Evolutionary conservation across 2,113 vertebrate species (phyloP), one percentile per base, ranked within the genome.

Genomic region (Cepphus grylle): DNA sequence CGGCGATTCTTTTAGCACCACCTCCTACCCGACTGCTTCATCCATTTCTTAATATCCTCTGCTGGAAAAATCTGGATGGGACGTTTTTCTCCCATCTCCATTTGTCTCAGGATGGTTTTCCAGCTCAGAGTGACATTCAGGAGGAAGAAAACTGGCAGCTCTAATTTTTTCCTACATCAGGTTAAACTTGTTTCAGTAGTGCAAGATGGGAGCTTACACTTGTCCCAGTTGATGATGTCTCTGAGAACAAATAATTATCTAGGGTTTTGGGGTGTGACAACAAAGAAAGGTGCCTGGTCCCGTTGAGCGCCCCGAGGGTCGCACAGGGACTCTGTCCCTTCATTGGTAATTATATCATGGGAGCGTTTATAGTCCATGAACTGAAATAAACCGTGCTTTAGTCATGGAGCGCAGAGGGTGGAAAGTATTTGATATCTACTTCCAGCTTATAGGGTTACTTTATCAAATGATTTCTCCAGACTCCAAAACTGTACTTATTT

Each of bases 1-100:
- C 6, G 0, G 19, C 0, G 4, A 32, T 32, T 11, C 55, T 18
- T 67, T 4, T 1, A 85, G 23, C 34, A 43, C 4, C 27, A 15
- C 5, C 1, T 84, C 34, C 38, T 59, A 26, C 13, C 40, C 8
- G 1, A 5, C 69, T 66, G 74, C 81, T 85, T n/a, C 16, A 21
- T 9, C 26, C 8, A 1, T 4, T 7, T 30, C 13, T 42, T 20
- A 17, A 59, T 5, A 2, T 26, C 5, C 15, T 52, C 34, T 6
- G 0, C 58, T 50, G 73, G 42, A 36, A 63, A 61, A 49, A 6
- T 6, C 30, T 38, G 30, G 11, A 9, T 61, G 63, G 53, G 63
- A 12, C 0, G 2, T 30, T 80, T 73, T 61, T 25, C 15, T 56
- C 25, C 40, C n/a, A 20, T 11, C 10, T 83, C 12, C 23, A 3